phyloP scores from a whole-genome alignment of 2,888 invertebrate species.

The Napeogenes inachia region DNA sequence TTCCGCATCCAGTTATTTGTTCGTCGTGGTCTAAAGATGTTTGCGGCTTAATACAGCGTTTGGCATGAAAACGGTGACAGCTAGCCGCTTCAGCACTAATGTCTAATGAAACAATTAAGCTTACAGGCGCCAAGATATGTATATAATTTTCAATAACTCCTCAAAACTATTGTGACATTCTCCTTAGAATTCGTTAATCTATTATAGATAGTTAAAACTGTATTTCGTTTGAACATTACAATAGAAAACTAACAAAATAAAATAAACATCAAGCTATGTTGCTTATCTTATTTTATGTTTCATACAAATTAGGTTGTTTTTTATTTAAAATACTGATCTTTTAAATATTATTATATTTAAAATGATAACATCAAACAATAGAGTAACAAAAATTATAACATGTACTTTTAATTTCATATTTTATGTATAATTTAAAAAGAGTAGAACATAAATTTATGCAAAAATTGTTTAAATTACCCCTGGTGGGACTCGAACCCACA shows the following conservation, averaged over 20 bases:
- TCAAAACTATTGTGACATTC: background rate
- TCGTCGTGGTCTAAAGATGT: constrained; percentile 15
- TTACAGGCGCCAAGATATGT: background rate
- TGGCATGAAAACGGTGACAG: constrained; percentile 29
- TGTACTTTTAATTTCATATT: no score
- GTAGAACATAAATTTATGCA: background rate
- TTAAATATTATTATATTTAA: no score
- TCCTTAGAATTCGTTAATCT: background rate
- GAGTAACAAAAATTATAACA: background rate
- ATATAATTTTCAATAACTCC: constrained; percentile 3
- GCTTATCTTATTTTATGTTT: no score
- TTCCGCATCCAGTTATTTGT: constrained; percentile 9
- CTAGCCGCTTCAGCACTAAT: constrained; percentile 47
- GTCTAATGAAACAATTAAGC: constrained; percentile 25
- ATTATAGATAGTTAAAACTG: background rate
- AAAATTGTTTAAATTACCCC: constrained; percentile 66
- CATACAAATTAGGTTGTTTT: no score
- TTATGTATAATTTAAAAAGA: no score
- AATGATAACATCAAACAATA: background rate
- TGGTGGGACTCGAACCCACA: constrained; percentile 87
- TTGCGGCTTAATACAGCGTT: constrained; percentile 29
- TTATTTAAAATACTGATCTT: no score
- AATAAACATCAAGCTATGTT: no score
- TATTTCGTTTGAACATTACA: background rate
- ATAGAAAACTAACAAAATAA: no score